Base-by-base conservation (phyloP, 2,113 vertebrate genomes). In the Limanda limanda region DNA sequence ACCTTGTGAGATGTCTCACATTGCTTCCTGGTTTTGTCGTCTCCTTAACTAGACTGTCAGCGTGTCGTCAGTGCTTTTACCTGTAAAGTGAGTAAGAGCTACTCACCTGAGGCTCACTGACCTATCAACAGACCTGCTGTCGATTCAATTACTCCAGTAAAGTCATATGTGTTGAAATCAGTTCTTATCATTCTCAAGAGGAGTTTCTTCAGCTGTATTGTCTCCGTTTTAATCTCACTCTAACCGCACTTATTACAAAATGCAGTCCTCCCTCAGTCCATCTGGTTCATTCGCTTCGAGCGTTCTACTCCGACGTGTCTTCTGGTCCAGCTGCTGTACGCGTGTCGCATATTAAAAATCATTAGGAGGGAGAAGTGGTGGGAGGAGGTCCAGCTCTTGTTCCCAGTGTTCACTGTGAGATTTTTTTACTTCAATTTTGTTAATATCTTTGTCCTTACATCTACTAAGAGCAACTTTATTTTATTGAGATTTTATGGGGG, bases 341-440 rank as follows among this genome's bases (percentile, higher is more conserved):
- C 74, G 63, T 82, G 65, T 84, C 79, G 47, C 73, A 60, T 70
- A 47, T 85, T 76, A 23, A 78, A 82, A 66, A 3, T 73, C 60
- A 48, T 81, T 76, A 23, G 45, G 75, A 59, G 70, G 75, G 51
- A 12, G 42, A 45, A 58, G 55, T 75, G 75, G 64, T 23, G 65
- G 25, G 58, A 45, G 71, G 68, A 57, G n/a, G 67, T 80, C 68
- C 62, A 66, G 74, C 76, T 86, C 74, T 88, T 78, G 82, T 88
- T 91, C 89, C 85, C 87, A 91, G 67, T 88, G 89, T 92, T 93
- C 91, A 91, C 90, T 93, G 88, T 91, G 91, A 92, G 85, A 86
- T 88, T 74, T 83, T 85, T 89, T 83, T 45, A 86, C 85, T 88
- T 68, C 21, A 40, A 81, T 78, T 86, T 87, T 88, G 81, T 91